Percentiles rank a stretch among this genome's conserved stretches.
Conservation (phyloP, 1,140 invertebrate genomes). For the Paralvinella palmiformis region DNA sequence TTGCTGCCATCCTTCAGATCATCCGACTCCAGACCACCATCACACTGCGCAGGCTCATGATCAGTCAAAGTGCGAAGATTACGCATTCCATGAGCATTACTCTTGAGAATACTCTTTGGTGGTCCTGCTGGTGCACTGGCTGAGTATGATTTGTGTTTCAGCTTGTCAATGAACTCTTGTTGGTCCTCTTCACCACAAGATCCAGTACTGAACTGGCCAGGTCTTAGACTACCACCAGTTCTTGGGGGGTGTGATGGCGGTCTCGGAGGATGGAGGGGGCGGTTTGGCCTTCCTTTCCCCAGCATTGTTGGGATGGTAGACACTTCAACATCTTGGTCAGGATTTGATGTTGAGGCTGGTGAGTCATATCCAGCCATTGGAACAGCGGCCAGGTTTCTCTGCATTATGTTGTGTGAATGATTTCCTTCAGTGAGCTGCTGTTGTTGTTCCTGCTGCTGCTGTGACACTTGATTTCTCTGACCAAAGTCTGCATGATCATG, state of each 20-base stretch:
- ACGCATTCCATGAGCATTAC: not conserved
- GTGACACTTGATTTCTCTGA: no score
- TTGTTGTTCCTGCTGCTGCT: no score
- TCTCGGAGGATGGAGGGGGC: no score
- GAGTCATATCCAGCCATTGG: not conserved
- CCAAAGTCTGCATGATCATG: no score
- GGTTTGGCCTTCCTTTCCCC: not conserved
- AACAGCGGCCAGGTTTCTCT: no score
- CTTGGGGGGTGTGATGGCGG: no score
- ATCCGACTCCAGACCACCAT: no score
- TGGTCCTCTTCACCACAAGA: not conserved
- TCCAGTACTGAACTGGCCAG: no score
- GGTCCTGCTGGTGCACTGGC: not conserved
- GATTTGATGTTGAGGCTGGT: not conserved
- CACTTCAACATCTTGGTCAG: not conserved
- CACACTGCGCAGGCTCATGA: not conserved
- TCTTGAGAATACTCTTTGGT: not conserved
- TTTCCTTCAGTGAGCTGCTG: no score
- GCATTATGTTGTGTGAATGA: no score
- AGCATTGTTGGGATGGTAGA: not conserved
- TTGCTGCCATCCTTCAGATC: no score
- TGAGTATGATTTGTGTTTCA: not conserved
- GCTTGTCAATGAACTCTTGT: conserved; percentile 5
- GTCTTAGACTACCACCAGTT: no score
- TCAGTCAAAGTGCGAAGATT: not conserved